These are phyloP conservation scores for Microplitis manilae DNA, from an alignment of 2,888 invertebrate genomes.

Conservation along the genomic window DNA sequence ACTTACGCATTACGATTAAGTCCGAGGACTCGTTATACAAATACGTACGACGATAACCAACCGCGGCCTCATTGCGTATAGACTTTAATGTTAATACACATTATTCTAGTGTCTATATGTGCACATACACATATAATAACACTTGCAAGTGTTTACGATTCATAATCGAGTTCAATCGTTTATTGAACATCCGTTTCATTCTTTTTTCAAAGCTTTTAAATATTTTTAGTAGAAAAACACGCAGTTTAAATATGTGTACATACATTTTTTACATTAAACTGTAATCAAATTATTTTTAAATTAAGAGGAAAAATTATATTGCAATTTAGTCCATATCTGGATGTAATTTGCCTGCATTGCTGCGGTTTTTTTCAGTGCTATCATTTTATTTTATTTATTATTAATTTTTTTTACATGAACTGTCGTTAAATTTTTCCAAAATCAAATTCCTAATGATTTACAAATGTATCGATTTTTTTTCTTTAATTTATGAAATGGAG, in stretches of 20 bases:
- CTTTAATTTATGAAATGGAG: too few relatives aligned
- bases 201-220: not conserved
- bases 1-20: conserved; percentile 57
- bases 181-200: conserved; percentile 12
- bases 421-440: not conserved
- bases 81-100: conserved; percentile 17
- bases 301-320: not conserved
- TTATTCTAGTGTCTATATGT: not conserved
- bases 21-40: conserved; percentile 57
- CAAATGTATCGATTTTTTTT: too few relatives aligned
- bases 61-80: conserved; percentile 46
- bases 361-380: not conserved
- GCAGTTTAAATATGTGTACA: too few relatives aligned
- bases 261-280: not conserved
- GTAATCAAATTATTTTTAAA: not conserved
- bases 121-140: not conserved
- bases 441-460: not conserved
- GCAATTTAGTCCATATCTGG: not conserved
- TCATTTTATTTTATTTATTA: not conserved
- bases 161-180: conserved; percentile 8
- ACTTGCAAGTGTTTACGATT: conserved; percentile 5
- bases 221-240: too few relatives aligned
- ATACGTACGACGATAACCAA: conserved; percentile 47
- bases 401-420: not conserved
- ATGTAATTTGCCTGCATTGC: not conserved